Conservation (phyloP, 2,888 invertebrate species). For the Chrysina gloriosa region DNA sequence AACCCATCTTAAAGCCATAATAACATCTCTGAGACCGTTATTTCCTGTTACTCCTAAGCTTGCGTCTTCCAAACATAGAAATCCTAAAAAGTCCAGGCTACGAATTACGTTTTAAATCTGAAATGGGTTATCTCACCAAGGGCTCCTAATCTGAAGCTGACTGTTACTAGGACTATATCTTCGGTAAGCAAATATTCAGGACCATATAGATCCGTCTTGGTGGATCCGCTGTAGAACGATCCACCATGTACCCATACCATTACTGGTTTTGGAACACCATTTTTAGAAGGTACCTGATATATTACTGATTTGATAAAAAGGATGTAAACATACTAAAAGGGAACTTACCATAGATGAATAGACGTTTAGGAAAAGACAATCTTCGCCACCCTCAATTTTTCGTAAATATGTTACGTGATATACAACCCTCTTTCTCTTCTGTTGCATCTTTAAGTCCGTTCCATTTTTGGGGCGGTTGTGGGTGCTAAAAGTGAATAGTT, state of each 20-base stretch:
- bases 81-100: conserved; percentile 60
- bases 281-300: conserved; percentile 40
- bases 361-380: conserved; percentile 57
- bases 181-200: conserved; percentile 61
- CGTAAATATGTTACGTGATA: conserved; percentile 49
- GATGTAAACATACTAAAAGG: not conserved
- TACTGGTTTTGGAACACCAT: conserved; percentile 32
- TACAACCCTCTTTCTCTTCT: conserved; percentile 52
- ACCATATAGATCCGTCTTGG: conserved; percentile 57
- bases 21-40: conserved; percentile 68
- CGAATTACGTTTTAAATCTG: not conserved
- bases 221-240: conserved; percentile 60
- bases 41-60: conserved; percentile 67
- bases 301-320: not conserved
- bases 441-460: conserved; percentile 62
- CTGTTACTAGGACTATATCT: conserved; percentile 60
- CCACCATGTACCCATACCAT: conserved; percentile 56
- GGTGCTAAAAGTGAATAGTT: conserved; percentile 59
- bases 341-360: conserved; percentile 51
- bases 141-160: conserved; percentile 57
- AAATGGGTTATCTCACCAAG: conserved; percentile 34
- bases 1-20: conserved; percentile 68
- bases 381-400: conserved; percentile 53
- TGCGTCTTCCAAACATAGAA: conserved; percentile 65
- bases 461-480: conserved; percentile 64